phyloP scores from a whole-genome alignment of 2,888 invertebrate species.

The Agriotes lineatus region DNA sequence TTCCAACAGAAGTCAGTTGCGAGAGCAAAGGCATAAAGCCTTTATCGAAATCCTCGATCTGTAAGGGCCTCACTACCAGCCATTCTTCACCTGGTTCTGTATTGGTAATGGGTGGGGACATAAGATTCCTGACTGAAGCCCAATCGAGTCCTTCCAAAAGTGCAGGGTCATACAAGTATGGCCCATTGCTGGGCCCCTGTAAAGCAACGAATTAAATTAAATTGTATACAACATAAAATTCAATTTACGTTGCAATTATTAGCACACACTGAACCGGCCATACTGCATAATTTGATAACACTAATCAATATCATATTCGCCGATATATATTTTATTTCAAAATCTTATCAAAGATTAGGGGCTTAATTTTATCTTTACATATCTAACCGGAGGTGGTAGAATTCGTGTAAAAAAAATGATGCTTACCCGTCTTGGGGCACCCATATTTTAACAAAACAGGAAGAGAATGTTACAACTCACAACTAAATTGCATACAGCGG shows the following conservation, averaged over 20 bases:
- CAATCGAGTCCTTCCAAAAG: slow-evolving; percentile 77
- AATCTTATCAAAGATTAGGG: slow-evolving; percentile 7
- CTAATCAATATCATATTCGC: not conserved
- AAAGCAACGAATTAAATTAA: not conserved
- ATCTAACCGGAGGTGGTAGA: not conserved
- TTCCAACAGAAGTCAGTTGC: slow-evolving; percentile 89
- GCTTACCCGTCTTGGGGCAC: slow-evolving; percentile 37
- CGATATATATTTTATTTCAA: not conserved
- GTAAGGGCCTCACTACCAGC: slow-evolving; percentile 84
- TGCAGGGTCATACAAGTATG: slow-evolving; percentile 74
- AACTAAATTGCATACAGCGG: not conserved
- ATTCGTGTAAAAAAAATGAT: too few relatives aligned
- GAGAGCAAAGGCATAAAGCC: slow-evolving; percentile 85
- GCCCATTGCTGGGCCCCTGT: slow-evolving; percentile 22
- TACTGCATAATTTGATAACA: not conserved
- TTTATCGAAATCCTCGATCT: slow-evolving; percentile 84
- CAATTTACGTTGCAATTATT: not conserved
- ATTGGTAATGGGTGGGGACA: slow-evolving; percentile 79
- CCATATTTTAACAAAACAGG: slow-evolving; percentile 18
- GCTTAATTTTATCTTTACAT: not conserved
- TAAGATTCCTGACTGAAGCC: slow-evolving; percentile 72
- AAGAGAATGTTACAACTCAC: slow-evolving; percentile 1
- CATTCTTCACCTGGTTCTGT: slow-evolving; percentile 79
- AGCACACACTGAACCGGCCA: not conserved
- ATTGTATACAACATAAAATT: not conserved